Conservation (phyloP, 2,113 vertebrate species). For the Gavia stellata region DNA sequence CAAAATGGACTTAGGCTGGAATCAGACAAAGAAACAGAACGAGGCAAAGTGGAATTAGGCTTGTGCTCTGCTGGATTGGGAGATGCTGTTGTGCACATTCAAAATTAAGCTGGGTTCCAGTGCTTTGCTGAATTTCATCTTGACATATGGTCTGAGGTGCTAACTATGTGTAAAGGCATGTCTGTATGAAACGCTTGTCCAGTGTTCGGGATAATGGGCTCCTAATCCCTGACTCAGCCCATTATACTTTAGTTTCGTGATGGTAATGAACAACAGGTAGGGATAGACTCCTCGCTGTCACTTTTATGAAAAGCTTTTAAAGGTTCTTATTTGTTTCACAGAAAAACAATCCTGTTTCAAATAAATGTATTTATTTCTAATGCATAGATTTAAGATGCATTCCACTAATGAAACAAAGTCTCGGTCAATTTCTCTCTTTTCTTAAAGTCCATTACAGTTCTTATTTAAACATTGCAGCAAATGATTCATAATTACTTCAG, state of each 20-base stretch:
- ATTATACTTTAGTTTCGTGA: background rate
- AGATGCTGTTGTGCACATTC: background rate
- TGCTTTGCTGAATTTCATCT: background rate
- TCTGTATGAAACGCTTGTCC: background rate
- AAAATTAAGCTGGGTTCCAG: background rate
- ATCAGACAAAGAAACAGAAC: background rate
- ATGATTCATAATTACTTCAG: constrained; percentile 39
- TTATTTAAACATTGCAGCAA: constrained; percentile 6
- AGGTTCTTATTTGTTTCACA: background rate
- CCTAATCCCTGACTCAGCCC: background rate
- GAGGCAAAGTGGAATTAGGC: background rate
- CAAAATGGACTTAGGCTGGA: background rate
- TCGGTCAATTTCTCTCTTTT: constrained; percentile 1
- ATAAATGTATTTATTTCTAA: background rate
- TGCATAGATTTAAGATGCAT: background rate
- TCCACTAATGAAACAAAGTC: background rate
- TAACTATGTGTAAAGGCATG: background rate
- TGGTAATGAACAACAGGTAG: background rate
- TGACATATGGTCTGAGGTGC: background rate
- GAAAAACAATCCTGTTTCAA: background rate
- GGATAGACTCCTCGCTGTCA: background rate
- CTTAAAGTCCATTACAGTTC: background rate
- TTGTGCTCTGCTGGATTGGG: background rate
- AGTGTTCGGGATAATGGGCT: background rate
- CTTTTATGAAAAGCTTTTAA: background rate